Percentiles rank a stretch among this genome's conserved stretches.
These are phyloP conservation scores for Acomys russatus DNA, from an alignment of 2,797 vertebrate genomes.

Conservation along the genomic window DNA sequence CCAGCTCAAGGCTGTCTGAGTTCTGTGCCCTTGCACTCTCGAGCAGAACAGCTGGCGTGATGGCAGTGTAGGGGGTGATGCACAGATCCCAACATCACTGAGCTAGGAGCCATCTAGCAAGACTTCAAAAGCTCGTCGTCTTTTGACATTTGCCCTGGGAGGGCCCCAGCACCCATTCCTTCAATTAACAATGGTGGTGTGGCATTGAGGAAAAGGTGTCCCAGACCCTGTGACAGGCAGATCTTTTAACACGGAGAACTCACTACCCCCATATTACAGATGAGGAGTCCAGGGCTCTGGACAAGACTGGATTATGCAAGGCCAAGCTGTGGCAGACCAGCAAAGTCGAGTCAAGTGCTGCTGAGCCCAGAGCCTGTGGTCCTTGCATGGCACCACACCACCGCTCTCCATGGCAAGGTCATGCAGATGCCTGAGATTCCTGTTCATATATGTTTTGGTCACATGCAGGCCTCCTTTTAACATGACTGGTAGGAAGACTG, in stretches of 20 bases:
- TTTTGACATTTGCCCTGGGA: neutral
- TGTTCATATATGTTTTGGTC: neutral
- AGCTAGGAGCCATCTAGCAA: neutral
- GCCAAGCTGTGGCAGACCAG: neutral
- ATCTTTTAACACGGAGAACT: neutral
- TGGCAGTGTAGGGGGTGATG: neutral
- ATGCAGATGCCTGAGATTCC: neutral
- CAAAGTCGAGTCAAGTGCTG: neutral
- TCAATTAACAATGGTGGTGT: neutral
- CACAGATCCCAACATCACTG: neutral
- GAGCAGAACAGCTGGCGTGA: neutral
- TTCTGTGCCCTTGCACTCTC: neutral
- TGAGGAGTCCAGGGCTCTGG: conserved; percentile 32
- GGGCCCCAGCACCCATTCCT: neutral
- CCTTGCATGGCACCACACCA: neutral
- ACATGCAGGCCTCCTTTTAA: neutral
- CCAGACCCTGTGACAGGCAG: neutral
- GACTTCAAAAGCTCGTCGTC: neutral
- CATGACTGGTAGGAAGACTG: neutral
- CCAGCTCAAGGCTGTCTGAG: neutral
- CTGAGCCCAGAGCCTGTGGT: neutral
- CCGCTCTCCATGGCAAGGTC: neutral
- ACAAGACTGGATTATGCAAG: neutral
- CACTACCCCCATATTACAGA: neutral
- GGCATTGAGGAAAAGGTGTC: neutral